Evolutionary conservation across 2,888 invertebrate species (phyloP), one percentile per base, ranked within the genome.

Genomic region (Lasioglossum villosulum): DNA sequence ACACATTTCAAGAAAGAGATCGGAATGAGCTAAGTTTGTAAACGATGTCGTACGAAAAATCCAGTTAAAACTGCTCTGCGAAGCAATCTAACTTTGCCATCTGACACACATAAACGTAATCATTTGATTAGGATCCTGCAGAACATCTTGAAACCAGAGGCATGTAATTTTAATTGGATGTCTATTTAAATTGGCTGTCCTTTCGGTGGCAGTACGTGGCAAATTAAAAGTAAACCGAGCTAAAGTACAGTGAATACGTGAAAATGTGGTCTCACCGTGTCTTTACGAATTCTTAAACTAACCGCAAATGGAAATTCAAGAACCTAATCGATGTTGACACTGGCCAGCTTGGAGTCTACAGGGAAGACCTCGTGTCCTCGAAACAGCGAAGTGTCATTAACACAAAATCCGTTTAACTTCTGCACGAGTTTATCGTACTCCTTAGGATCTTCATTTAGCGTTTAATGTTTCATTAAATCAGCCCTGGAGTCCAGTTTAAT

Each of bases 301-400:
- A 34, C 68, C 68, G 23, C 68, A 68, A 37, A 68, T 68, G 37
- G 68, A 72, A 72, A 72, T 45, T 72, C 72, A 42, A 42, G 72
- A 42, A 72, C 39, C 42, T 72, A 72, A 68, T 68, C 68, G 68
- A 68, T 68, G 68, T 68, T 68, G 68, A 68, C 68, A 37, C 68
- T 68, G 68, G 19, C 68, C 68, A 37, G 68, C 68, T 68, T 37
- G 37, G 12, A 37, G 23, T 68, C 23, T 68, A 37, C 68, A 37
- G 8, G 34, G 68, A 23, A 37, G 23, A 23, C 68, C 37, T 16
- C 37, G 68, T 19, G 23, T 37, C 19, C 68, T 19, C 68, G 68
- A 37, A 68, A 37, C 68, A 68, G 68, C 68, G 68, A 68, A 68
- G 68, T 68, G 68, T 68, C 68, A 68, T 68, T 68, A 68, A 68